A percentile compares a stretch with the other conserved stretches of the same genome.
Evolutionary conservation across 2,797 vertebrate genomes (phyloP).

Genomic region (Chloroceryle inda): DNA sequence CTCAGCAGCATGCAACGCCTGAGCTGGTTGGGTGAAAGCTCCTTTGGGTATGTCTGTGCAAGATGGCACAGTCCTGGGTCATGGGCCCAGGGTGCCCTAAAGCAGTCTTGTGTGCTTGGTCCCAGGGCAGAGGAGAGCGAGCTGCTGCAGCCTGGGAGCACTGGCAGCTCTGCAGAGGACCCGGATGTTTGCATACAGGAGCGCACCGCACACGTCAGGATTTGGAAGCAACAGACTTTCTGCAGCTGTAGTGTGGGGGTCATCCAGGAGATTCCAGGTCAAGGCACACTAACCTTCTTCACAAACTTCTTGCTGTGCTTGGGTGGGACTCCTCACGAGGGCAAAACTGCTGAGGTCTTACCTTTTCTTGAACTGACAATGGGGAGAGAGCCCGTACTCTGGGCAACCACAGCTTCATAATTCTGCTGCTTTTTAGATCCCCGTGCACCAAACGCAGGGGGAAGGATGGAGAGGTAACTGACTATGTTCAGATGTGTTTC

Average conservation of each 20-base stretch:
- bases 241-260: fast-evolving
- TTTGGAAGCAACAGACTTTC: background rate
- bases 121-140: background rate
- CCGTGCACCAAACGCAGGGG: background rate
- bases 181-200: fast-evolving
- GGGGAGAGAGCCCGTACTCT: background rate
- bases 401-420: fast-evolving
- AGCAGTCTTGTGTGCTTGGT: background rate
- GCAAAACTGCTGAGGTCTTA: background rate
- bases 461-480: background rate
- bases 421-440: background rate
- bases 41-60: background rate
- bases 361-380: background rate
- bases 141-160: background rate
- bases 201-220: background rate
- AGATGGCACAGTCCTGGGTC: too few relatives aligned
- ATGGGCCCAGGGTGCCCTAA: background rate
- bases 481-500: background rate
- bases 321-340: background rate
- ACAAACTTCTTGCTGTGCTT: background rate
- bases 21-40: fast-evolving
- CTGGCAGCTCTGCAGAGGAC: fast-evolving
- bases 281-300: background rate
- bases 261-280: background rate
- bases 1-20: background rate